Percentiles rank a stretch among this genome's conserved stretches.
These are phyloP conservation scores for Drosophila chauvacae DNA, from an alignment of 1,140 invertebrate species.

Conservation along the genomic window DNA sequence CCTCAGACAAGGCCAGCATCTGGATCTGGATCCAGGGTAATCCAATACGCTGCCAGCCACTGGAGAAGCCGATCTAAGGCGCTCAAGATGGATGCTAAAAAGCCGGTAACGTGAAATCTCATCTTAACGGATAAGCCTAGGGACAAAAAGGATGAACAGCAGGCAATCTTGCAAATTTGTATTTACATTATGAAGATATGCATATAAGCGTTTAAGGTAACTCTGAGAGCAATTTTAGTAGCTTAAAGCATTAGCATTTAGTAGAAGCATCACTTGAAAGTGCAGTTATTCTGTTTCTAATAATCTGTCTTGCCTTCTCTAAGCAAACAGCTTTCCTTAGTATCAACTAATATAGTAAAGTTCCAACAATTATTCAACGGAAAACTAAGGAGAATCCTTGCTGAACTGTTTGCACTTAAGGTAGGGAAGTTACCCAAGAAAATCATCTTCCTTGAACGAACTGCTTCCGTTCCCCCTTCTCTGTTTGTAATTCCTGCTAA, in stretches of 20 bases:
- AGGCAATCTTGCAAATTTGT: neutral
- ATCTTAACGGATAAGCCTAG: neutral
- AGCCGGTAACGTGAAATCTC: conserved; percentile 12
- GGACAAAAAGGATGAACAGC: neutral
- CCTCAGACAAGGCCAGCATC: conserved; percentile 31
- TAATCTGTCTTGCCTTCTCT: neutral
- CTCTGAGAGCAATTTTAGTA: neutral
- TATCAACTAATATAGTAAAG: neutral
- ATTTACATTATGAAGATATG: neutral
- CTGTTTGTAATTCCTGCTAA: conserved; percentile 20
- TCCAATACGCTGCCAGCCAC: conserved; percentile 47
- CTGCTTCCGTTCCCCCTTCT: conserved; percentile 2
- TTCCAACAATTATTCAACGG: neutral
- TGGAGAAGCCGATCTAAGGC: conserved; percentile 31
- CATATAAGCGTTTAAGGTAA: neutral
- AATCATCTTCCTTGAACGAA: neutral
- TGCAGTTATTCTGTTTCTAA: neutral
- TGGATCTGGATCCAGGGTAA: conserved; percentile 46
- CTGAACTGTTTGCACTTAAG: conserved; percentile 5
- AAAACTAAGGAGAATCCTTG: neutral
- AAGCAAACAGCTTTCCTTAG: neutral
- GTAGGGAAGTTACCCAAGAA: neutral
- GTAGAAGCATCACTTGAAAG: neutral
- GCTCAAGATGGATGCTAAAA: conserved; percentile 22
- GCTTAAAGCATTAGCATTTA: neutral